Base-by-base conservation (phyloP, 35 echinoderm and acorn worm genomes). In the Lytechinus pictus region DNA sequence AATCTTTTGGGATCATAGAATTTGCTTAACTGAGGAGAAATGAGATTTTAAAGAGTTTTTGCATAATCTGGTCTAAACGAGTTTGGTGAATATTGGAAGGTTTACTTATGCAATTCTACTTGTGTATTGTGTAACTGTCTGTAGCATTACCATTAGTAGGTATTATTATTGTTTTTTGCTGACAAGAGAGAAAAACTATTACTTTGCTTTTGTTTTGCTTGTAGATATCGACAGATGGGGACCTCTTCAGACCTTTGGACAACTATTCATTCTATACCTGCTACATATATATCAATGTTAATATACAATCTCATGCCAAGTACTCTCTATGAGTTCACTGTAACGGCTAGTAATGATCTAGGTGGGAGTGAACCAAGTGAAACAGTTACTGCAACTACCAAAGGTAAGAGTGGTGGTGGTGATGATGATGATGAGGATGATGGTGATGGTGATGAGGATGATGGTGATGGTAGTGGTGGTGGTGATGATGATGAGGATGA, bases 301-400 rank as follows among this genome's bases (percentile, higher is more conserved):
- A 57, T 99, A 3, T 96, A 97, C 44, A 87, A 95, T 60, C 94
- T 99, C 6, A 44, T 52, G 66, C 95, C 98, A 12, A 96, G 95
- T 27, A 97, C 97, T 1, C n/a, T 29, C 27, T 99, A 99, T 94
- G 94, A 97, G 66, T 97, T 99, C 53, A 95, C 95, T 27, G 98
- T 99, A n/a, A 94, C 95, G 4, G 95, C 97, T 21, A 97, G 33
- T 27, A 99, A 99, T 91, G 55, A 89, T 4, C 95, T 97, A 6
- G 98, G 98, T 54, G 86, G 92, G 6, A 97, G 97, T 56, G 54
- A 91, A 27, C 93, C 93, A 9, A 97, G 97, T 88, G 96, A 95
- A 52, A 24, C 94, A 1, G 90, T 97, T 5, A 44, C 94, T 16
- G 94, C 94, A 27, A 92, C 29, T 55, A 99, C 98, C 2, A 99